These are phyloP conservation scores for Hyperopisus bebe DNA, from an alignment of 2,113 vertebrate species.

Conservation along the genomic window DNA sequence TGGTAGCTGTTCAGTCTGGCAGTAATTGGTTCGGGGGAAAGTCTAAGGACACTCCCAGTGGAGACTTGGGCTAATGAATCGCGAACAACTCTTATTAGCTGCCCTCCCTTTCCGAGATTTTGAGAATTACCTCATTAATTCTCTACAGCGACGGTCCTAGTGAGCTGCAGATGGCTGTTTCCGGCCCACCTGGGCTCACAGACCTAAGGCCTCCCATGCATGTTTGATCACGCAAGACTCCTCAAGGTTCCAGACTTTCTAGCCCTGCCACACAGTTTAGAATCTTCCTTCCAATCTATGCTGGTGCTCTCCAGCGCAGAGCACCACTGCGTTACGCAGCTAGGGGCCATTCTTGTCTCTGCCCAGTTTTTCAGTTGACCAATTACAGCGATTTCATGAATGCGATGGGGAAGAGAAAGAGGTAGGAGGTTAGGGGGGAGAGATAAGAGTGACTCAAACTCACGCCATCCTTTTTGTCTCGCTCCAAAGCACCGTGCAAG, in stretches of 20 bases:
- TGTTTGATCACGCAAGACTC: neutral
- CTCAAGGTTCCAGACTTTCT: neutral
- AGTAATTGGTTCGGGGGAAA: constrained; percentile 52
- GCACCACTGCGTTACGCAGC: neutral
- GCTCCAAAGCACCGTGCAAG: constrained; percentile 85
- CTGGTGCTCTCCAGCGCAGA: neutral
- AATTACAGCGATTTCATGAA: no score
- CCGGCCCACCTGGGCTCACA: neutral
- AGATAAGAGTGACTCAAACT: constrained; percentile 27
- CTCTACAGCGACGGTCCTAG: neutral
- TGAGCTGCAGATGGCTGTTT: neutral
- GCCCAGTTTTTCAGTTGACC: neutral
- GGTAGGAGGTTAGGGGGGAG: neutral
- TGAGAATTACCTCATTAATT: constrained; percentile 7
- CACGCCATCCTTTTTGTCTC: constrained; percentile 98
- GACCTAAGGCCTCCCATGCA: neutral
- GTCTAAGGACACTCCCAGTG: constrained; percentile 40
- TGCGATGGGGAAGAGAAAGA: neutral
- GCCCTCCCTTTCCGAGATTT: neutral
- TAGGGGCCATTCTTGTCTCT: neutral
- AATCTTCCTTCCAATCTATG: neutral
- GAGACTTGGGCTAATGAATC: constrained; percentile 45
- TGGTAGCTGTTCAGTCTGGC: constrained; percentile 33
- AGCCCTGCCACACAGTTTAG: neutral
- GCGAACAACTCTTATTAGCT: constrained; percentile 35